Conservation (phyloP, 2,113 vertebrate genomes). For the Carassius carassius region DNA sequence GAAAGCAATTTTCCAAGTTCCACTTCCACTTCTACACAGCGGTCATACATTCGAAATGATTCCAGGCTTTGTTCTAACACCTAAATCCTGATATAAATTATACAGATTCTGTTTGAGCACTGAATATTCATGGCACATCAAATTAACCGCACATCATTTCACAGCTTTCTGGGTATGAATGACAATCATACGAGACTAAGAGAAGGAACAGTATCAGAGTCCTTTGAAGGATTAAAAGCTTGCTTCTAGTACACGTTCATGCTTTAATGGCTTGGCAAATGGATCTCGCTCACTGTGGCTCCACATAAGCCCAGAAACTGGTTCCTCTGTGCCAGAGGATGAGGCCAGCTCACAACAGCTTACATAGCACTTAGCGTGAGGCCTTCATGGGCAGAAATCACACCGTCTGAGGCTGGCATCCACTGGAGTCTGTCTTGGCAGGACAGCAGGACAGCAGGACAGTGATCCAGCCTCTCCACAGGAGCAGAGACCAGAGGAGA, state of each 20-base stretch:
- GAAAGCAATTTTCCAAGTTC: too few relatives aligned
- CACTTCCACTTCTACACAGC: not conserved
- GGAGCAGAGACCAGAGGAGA: not conserved
- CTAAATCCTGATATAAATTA: not conserved
- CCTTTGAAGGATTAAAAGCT: slow-evolving; percentile 12
- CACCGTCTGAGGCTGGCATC: slow-evolving; percentile 38
- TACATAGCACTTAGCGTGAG: slow-evolving; percentile 51
- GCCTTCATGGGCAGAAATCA: slow-evolving; percentile 45
- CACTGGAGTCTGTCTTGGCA: slow-evolving; percentile 37
- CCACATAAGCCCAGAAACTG: slow-evolving; percentile 45
- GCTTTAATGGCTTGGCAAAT: slow-evolving; percentile 34
- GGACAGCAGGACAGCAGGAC: slow-evolving; percentile 31
- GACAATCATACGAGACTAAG: not conserved
- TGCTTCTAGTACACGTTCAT: slow-evolving; percentile 27
- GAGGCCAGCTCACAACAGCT: slow-evolving; percentile 46
- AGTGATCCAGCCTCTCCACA: slow-evolving; percentile 29
- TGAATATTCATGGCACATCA: slow-evolving; percentile 51
- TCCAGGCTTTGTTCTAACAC: not conserved
- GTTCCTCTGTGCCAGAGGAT: slow-evolving; percentile 36
- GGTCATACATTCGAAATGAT: not conserved
- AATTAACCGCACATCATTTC: slow-evolving; percentile 49
- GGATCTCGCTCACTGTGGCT: slow-evolving; percentile 14
- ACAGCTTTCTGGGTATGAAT: slow-evolving; percentile 27
- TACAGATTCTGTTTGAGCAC: not conserved
- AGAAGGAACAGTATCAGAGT: not conserved